Evolutionary conservation across 2,888 invertebrate species (phyloP).

Genomic region (Synanthedon myopaeformis): DNA sequence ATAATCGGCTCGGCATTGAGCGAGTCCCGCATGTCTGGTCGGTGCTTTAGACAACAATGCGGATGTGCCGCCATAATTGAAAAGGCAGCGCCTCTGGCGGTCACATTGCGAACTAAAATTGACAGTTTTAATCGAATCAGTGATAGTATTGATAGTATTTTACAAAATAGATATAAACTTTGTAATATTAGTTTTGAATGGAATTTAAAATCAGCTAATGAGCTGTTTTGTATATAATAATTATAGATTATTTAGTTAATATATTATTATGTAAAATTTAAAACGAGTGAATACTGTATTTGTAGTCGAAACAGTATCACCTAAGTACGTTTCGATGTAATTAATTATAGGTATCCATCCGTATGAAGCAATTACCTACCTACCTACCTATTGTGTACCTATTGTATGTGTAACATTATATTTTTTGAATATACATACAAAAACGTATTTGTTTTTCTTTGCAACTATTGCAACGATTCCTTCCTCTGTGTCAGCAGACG

Average conservation of each 20-base stretch:
- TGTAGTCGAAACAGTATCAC: conserved; percentile 19
- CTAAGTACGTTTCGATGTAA: neutral
- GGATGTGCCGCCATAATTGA: too few species aligned
- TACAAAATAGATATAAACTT: too few species aligned
- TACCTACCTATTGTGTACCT: conserved; percentile 17
- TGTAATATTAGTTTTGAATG: neutral
- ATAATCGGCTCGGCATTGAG: too few species aligned
- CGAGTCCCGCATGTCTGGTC: too few species aligned
- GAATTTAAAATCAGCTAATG: neutral
- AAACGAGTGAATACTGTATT: conserved; percentile 16
- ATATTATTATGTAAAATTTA: neutral
- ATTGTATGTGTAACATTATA: conserved; percentile 57
- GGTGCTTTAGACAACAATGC: too few species aligned
- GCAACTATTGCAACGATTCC: too few species aligned
- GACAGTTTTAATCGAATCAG: neutral
- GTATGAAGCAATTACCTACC: conserved; percentile 32
- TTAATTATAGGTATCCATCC: conserved; percentile 8
- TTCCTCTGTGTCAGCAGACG: too few species aligned
- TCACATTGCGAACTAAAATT: too few species aligned
- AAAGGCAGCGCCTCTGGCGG: too few species aligned
- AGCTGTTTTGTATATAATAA: neutral
- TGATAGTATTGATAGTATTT: neutral
- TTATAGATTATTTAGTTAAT: neutral
- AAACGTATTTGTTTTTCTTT: neutral
- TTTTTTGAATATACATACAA: conserved; percentile 57